Conservation (phyloP, 2,113 vertebrate species). For the Dendrocopos noguchii region DNA sequence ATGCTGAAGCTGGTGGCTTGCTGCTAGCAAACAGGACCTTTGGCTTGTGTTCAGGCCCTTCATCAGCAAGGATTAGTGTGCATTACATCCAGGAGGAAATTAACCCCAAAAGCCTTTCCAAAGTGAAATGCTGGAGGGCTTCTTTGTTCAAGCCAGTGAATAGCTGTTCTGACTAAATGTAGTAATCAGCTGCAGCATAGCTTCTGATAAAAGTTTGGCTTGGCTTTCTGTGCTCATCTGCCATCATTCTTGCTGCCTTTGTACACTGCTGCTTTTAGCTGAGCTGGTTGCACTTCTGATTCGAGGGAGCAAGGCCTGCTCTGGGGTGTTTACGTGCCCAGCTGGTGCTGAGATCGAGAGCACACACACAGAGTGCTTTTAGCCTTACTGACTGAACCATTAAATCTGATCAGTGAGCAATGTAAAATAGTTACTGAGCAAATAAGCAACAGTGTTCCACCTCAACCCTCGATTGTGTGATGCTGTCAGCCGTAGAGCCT, state of each 20-base stretch:
- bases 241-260: neutral
- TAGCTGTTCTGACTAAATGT: neutral
- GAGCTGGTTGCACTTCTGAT: neutral
- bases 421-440: slow-evolving; percentile 7
- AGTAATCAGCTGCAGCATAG: neutral
- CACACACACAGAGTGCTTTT: neutral
- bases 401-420: neutral
- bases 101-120: slow-evolving; percentile 46
- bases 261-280: neutral
- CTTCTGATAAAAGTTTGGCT: neutral
- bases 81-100: slow-evolving; percentile 44
- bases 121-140: neutral
- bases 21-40: slow-evolving; percentile 57
- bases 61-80: slow-evolving; percentile 47
- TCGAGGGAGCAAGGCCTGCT: neutral
- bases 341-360: neutral
- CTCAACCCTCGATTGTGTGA: neutral
- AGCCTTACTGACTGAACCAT: neutral
- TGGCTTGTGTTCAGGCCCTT: slow-evolving; percentile 40
- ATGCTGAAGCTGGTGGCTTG: neutral
- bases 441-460: slow-evolving; percentile 14
- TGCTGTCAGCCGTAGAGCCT: neutral
- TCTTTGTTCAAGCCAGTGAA: neutral
- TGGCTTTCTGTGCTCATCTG: neutral
- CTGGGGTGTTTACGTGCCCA: neutral